Evolutionary conservation across 1,140 invertebrate genomes (phyloP).

Genomic region (Aphidius gifuensis): DNA sequence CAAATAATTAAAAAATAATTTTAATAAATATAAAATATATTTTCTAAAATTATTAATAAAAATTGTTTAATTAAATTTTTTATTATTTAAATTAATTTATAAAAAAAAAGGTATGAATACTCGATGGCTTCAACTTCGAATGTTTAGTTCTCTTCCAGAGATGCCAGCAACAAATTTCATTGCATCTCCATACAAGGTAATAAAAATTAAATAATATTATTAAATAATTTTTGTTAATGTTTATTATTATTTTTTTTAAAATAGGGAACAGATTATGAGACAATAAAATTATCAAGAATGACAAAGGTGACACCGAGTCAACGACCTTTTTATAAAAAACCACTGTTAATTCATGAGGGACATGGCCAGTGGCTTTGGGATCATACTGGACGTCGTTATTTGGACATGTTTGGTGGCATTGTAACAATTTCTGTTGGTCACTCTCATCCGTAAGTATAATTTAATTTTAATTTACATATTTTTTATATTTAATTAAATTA

Average conservation of each 20-base stretch:
- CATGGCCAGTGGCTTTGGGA: conserved; percentile 92
- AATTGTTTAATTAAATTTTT: background rate
- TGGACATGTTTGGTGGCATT: conserved; percentile 95
- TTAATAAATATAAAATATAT: too few relatives aligned
- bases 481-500: background rate
- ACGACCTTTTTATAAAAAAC: conserved; percentile 76
- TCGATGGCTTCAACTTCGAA: conserved; percentile 21
- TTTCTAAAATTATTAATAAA: too few relatives aligned
- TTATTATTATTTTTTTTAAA: background rate
- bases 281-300: conserved; percentile 59
- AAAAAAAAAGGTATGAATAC: conserved; percentile 12
- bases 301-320: conserved; percentile 70
- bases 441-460: conserved; percentile 87
- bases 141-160: conserved; percentile 23
- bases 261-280: conserved; percentile 62
- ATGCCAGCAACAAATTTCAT: conserved; percentile 27
- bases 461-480: background rate
- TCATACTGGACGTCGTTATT: conserved; percentile 77
- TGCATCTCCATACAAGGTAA: conserved; percentile 28
- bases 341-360: conserved; percentile 81
- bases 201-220: conserved; percentile 13
- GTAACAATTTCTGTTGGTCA: conserved; percentile 97
- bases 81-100: too few relatives aligned
- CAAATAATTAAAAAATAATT: too few relatives aligned
- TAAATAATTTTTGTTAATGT: background rate